Percentiles rank a stretch among this genome's conserved stretches.
Evolutionary conservation across 2,113 vertebrate species (phyloP).

Genomic region (Scopus umbretta): DNA sequence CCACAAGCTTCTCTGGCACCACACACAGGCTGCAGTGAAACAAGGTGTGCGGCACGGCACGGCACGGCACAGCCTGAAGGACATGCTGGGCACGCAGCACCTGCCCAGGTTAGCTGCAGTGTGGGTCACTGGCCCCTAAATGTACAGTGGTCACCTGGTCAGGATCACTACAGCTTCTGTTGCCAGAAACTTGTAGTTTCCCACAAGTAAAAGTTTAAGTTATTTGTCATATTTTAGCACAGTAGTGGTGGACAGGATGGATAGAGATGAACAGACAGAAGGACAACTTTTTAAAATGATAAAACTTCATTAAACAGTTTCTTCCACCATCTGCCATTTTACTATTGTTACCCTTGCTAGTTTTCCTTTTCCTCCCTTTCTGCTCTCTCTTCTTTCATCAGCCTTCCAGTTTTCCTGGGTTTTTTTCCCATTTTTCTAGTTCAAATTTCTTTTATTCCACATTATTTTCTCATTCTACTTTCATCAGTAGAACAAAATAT

Average conservation of each 20-base stretch:
- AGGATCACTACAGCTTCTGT: neutral
- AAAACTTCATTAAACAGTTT: neutral
- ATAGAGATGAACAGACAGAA: neutral
- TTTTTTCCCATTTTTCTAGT: neutral
- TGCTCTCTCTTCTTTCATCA: neutral
- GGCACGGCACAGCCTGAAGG: neutral
- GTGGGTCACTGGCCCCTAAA: neutral
- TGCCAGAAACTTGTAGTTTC: neutral
- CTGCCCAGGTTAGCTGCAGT: neutral
- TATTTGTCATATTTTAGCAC: neutral
- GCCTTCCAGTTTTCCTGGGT: neutral
- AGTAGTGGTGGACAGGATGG: neutral
- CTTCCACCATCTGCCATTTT: neutral
- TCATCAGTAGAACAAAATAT: neutral
- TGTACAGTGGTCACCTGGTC: neutral
- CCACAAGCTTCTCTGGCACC: neutral
- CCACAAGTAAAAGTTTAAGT: neutral
- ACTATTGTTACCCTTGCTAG: neutral
- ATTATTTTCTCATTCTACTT: neutral
- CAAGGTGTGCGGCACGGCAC: too few relatives aligned
- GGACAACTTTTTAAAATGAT: neutral
- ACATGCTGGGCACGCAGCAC: neutral
- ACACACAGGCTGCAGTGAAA: accelerated
- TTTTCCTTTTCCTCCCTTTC: neutral
- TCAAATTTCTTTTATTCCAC: neutral